Conservation (phyloP, 2,113 vertebrate genomes). For the Empidonax alnorum region DNA sequence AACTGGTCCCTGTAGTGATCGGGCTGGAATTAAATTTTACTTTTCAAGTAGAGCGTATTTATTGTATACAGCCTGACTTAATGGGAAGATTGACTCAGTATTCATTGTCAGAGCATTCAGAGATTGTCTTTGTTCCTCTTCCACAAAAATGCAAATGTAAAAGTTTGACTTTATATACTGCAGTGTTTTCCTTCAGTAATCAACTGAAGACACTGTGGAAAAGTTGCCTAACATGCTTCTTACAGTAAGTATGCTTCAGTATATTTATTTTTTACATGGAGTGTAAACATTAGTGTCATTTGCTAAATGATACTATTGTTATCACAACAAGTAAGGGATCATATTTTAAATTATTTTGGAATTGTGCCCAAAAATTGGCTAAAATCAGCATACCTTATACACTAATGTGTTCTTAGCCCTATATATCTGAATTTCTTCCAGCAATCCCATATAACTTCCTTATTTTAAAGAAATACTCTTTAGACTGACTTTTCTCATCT, state of each 20-base stretch:
- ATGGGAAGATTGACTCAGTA: background rate
- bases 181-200: background rate
- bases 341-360: background rate
- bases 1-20: slow-evolving; percentile 18
- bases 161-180: background rate
- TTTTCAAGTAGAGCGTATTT: background rate
- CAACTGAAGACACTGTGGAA: background rate
- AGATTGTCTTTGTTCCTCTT: slow-evolving; percentile 18
- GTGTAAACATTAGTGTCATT: background rate
- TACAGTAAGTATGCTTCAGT: background rate
- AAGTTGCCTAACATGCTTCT: background rate
- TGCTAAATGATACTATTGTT: background rate
- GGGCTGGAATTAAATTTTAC: background rate
- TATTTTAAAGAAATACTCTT: background rate
- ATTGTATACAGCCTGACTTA: background rate
- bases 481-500: background rate
- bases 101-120: background rate
- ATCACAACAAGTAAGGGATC: background rate
- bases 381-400: background rate
- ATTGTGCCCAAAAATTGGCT: background rate
- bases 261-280: background rate
- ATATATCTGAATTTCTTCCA: background rate
- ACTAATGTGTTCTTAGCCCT: background rate
- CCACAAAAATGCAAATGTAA: background rate
- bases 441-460: background rate